Evolutionary conservation across 2,888 invertebrate genomes (phyloP), one percentile per base, ranked within the genome.

Genomic region (Sinelater perroti): DNA sequence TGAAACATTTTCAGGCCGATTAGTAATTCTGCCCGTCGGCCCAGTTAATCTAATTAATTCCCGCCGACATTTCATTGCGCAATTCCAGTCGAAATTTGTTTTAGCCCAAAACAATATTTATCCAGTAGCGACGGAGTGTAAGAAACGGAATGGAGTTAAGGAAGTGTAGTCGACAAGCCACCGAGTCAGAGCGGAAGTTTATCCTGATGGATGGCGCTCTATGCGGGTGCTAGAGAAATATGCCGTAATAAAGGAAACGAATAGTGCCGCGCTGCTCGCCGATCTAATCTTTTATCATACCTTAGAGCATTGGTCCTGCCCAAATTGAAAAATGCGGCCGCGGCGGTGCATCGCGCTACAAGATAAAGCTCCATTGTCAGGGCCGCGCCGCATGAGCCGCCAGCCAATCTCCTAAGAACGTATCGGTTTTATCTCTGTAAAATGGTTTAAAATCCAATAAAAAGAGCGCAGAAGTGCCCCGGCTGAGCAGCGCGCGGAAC

Each of bases 121-220:
- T 31, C 14, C 30, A 42, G 51, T 42, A 31, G 31, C 21, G 42
- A 7, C 26, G 21, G 31, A 51, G 51, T 51, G 51, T 51, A 51
- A 51, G 58, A 54, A 54, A 59, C 54, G 46, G 54, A 59, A 54
- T 53, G 42, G 49, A 59, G 50, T 59, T 54, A 54, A 59, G 49
- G 56, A 45, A 56, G 36, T 40, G 21, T 47, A 54, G 42, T 44
- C 44, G 54, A 50, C 53, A 44, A 54, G 54, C 47, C 54, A 40
- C 40, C 24, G 10, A 59, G 53, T 59, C 47, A 47, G 42, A 17
- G 26, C 42, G 21, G 31, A 47, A 57, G 44, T 47, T 59, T 53
- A 59, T 59, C 58, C 49, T 59, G 58, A 59, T 36, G 45, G 58
- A 59, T 59, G 44, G 49, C 54, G 16, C 35, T 57, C 52, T 53